phyloP scores from a whole-genome alignment of 1,140 invertebrate species.

The Nylanderia fulva region DNA sequence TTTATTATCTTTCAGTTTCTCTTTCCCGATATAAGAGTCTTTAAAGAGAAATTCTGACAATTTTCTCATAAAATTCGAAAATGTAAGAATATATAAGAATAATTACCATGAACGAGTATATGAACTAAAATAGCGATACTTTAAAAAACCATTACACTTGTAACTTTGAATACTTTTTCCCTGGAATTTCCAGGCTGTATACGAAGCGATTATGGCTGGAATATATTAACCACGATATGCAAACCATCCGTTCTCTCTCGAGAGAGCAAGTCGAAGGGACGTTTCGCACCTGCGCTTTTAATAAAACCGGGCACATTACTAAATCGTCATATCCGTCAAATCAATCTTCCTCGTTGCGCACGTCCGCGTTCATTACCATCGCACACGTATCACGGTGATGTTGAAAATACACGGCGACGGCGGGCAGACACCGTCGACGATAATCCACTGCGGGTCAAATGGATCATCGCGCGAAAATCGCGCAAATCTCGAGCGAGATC shows the following conservation, averaged over 20 bases:
- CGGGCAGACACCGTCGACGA: conserved; percentile 1
- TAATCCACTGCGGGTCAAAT: conserved; percentile 51
- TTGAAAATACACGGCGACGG: conserved; percentile 23
- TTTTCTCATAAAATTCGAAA: neutral
- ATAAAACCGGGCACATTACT: conserved; percentile 46
- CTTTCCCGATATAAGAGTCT: neutral
- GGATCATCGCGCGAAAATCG: conserved; percentile 44
- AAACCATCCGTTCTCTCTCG: conserved; percentile 24
- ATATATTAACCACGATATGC: conserved; percentile 35
- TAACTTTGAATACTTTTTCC: neutral
- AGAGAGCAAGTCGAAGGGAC: neutral
- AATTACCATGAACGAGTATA: neutral
- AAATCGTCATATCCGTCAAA: conserved; percentile 60
- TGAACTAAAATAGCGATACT: neutral
- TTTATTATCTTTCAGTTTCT: neutral
- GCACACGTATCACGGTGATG: neutral
- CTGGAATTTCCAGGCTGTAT: neutral
- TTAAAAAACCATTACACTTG: neutral
- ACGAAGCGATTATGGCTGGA: neutral
- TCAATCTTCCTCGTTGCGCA: conserved; percentile 49
- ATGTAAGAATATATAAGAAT: no score
- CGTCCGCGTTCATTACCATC: conserved; percentile 47
- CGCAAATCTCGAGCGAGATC: conserved; percentile 36
- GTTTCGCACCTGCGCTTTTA: conserved; percentile 51
- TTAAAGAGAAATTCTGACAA: neutral